Percentiles rank a stretch among this genome's conserved stretches.
phyloP scores from a whole-genome alignment of 2,113 vertebrate species.

The Oryzias woworae region DNA sequence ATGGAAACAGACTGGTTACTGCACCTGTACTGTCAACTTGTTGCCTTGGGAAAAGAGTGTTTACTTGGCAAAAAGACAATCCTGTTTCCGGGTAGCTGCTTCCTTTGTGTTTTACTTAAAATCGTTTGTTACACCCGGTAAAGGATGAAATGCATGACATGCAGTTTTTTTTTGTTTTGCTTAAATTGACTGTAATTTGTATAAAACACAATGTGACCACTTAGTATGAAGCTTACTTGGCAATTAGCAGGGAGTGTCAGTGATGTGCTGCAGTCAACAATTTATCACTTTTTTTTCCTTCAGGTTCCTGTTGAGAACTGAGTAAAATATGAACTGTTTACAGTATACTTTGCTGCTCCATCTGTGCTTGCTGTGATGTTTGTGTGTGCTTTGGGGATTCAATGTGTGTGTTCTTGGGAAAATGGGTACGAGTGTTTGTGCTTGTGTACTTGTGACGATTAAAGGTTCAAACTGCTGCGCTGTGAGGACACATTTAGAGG shows the following conservation, averaged over 20 bases:
- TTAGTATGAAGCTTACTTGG: constrained; percentile 11
- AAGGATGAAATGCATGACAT: constrained; percentile 38
- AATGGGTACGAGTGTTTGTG: too few species aligned
- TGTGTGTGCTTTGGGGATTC: too few species aligned
- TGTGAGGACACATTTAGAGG: not conserved
- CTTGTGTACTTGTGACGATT: constrained; percentile 4
- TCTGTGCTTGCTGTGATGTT: too few species aligned
- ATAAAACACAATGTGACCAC: constrained; percentile 48
- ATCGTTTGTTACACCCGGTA: constrained; percentile 11
- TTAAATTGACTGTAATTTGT: constrained; percentile 54
- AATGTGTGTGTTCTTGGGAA: too few species aligned
- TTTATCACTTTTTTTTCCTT: constrained; percentile 5
- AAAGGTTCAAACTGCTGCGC: constrained; percentile 5
- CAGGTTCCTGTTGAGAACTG: constrained; percentile 25
- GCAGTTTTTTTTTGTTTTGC: constrained; percentile 22
- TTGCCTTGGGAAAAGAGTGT: constrained; percentile 44
- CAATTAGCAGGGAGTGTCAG: constrained; percentile 1
- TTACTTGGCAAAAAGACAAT: constrained; percentile 53
- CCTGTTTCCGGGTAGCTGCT: constrained; percentile 45
- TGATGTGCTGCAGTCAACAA: constrained; percentile 15
- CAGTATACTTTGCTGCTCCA: too few species aligned
- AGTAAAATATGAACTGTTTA: constrained; percentile 18
- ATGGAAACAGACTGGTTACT: constrained; percentile 64
- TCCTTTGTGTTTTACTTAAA: constrained; percentile 49
- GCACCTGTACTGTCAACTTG: constrained; percentile 64